A percentile compares a stretch with the other conserved stretches of the same genome.
Conservation (phyloP, 2,888 invertebrate species). For the Empis livida region DNA sequence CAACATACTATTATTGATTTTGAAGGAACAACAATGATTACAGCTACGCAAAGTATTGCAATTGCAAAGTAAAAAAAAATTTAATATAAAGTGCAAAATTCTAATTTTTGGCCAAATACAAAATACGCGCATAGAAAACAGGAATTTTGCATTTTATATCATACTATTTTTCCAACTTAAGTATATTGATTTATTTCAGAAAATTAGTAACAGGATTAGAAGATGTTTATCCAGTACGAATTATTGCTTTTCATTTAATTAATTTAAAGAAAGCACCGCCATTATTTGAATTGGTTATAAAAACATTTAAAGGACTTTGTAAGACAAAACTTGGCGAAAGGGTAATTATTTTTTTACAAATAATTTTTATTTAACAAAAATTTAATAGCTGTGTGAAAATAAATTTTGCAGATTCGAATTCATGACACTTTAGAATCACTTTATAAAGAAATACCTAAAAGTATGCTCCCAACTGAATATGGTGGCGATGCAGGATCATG, state of each 20-base stretch:
- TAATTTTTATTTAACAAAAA: not conserved
- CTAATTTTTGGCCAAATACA: too few species aligned
- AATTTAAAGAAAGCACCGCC: constrained; percentile 38
- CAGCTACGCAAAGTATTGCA: constrained; percentile 40
- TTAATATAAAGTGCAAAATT: too few species aligned
- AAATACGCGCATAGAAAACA: too few species aligned
- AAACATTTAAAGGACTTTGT: constrained; percentile 40
- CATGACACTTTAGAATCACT: constrained; percentile 8
- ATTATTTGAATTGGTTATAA: constrained; percentile 43
- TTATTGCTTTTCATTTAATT: constrained; percentile 44
- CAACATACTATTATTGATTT: constrained; percentile 40
- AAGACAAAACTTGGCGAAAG: constrained; percentile 44
- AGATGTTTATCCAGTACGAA: constrained; percentile 45
- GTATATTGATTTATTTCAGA: constrained; percentile 7
- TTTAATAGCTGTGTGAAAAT: not conserved
- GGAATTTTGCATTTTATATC: not conserved
- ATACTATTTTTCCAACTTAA: too few species aligned
- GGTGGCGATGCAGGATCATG: constrained; percentile 9
- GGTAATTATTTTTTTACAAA: constrained; percentile 32
- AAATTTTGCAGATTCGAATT: constrained; percentile 7
- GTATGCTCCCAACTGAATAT: constrained; percentile 11
- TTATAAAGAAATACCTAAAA: constrained; percentile 6
- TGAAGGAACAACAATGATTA: constrained; percentile 37
- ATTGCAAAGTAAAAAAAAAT: constrained; percentile 43
- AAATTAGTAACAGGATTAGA: constrained; percentile 20